Percentiles rank a stretch among this genome's conserved stretches.
Evolutionary conservation across 1,140 invertebrate genomes (phyloP).

Genomic region (Contarinia nasturtii): DNA sequence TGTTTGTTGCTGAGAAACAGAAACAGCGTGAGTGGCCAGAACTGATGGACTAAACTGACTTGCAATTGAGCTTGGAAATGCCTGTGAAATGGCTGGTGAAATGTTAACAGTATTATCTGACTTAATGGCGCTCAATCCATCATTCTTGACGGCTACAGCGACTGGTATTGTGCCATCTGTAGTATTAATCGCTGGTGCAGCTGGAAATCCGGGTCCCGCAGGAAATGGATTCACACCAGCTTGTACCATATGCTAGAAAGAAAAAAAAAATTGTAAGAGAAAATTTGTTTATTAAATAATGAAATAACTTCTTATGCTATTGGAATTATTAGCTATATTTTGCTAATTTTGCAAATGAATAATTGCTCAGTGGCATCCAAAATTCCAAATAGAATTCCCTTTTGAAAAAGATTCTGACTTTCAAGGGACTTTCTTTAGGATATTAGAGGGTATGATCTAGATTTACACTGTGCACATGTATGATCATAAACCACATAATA

Average conservation of each 20-base stretch:
- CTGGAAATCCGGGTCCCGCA: conserved; percentile 57
- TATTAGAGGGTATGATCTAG: no score
- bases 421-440: no score
- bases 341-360: no score
- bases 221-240: conserved; percentile 73
- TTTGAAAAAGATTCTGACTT: no score
- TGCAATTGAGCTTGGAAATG: neutral
- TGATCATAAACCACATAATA: no score
- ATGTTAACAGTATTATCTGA: neutral
- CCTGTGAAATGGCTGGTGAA: neutral
- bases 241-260: conserved; percentile 85
- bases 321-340: no score
- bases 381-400: no score
- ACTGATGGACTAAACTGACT: conserved; percentile 1
- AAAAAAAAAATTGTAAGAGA: conserved; percentile 15
- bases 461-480: no score
- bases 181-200: conserved; percentile 22
- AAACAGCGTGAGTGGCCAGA: neutral
- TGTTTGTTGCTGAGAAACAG: neutral
- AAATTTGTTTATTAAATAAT: no score
- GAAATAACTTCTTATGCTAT: no score
- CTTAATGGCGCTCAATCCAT: neutral
- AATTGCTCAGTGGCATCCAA: no score
- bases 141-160: conserved; percentile 26
- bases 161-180: conserved; percentile 38